These are phyloP conservation scores for Pogonus chalceus DNA, from an alignment of 1,140 invertebrate genomes.

Conservation along the genomic window DNA sequence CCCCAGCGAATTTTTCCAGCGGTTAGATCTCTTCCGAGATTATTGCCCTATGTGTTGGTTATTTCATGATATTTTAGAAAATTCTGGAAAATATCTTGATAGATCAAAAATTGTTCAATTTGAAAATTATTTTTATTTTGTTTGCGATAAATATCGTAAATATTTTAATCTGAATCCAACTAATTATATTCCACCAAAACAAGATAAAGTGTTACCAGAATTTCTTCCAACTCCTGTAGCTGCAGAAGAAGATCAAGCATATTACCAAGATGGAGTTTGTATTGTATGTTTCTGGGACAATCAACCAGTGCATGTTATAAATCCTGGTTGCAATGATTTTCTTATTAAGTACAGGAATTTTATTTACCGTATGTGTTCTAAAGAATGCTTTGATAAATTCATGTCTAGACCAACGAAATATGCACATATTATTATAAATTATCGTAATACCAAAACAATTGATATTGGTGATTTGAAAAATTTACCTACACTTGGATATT, in stretches of 20 bases:
- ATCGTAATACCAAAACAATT: neutral
- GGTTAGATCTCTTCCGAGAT: conserved; percentile 39
- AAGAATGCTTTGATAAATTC: conserved; percentile 40
- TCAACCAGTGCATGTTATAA: conserved; percentile 35
- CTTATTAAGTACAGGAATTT: conserved; percentile 36
- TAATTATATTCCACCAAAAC: conserved; percentile 28
- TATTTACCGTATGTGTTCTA: conserved; percentile 43
- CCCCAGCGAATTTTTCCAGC: conserved; percentile 38
- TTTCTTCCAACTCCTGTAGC: conserved; percentile 36
- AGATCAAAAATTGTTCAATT: conserved; percentile 43
- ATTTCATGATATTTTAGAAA: conserved; percentile 31
- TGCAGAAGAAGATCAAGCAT: conserved; percentile 29
- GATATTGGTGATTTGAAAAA: conserved; percentile 30
- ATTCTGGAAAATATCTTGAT: conserved; percentile 35
- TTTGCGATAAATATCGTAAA: conserved; percentile 40
- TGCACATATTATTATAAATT: conserved; percentile 22
- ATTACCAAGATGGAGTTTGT: conserved; percentile 43
- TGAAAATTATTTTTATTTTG: conserved; percentile 42
- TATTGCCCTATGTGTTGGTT: conserved; percentile 45
- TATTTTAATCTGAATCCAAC: conserved; percentile 35
- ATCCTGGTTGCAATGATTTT: conserved; percentile 33
- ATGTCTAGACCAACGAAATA: conserved; percentile 36
- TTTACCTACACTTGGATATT: conserved; percentile 42
- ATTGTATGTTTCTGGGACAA: conserved; percentile 45
- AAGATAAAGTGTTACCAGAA: conserved; percentile 34